Percentiles rank a stretch among this genome's conserved stretches.
Evolutionary conservation across 2,113 vertebrate genomes (phyloP).

Genomic region (Cavia porcellus): DNA sequence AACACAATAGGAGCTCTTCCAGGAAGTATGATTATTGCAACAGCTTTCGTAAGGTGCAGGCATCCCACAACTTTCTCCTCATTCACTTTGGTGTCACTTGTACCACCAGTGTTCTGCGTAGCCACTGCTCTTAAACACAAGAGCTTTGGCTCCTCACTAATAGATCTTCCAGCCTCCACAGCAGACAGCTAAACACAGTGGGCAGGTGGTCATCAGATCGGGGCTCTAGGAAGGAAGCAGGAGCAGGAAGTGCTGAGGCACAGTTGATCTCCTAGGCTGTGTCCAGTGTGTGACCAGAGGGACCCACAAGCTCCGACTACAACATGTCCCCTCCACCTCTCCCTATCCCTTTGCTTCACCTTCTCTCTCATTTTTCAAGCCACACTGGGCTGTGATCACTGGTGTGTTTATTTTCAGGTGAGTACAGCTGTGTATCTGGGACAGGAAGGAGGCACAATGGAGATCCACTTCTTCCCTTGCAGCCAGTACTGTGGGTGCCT

Average conservation of each 20-base stretch:
- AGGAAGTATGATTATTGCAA: constrained; percentile 95
- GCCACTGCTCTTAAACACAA: background rate
- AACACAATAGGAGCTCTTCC: constrained; percentile 93
- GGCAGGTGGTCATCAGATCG: background rate
- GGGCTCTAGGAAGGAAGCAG: background rate
- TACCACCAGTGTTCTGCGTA: constrained; percentile 91
- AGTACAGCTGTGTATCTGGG: background rate
- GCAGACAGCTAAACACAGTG: fast-evolving
- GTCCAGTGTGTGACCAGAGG: fast-evolving
- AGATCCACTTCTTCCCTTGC: too few species aligned
- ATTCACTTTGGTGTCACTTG: constrained; percentile 95
- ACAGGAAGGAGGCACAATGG: background rate
- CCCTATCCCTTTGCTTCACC: too few species aligned
- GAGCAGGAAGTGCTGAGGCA: background rate
- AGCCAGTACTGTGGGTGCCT: background rate
- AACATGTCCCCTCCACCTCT: background rate
- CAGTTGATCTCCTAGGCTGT: background rate
- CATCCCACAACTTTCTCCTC: constrained; percentile 97
- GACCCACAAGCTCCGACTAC: too few species aligned
- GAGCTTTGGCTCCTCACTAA: background rate
- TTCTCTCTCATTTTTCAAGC: background rate
- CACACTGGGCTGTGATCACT: background rate
- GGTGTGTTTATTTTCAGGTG: background rate
- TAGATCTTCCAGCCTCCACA: background rate
- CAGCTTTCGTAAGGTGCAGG: constrained; percentile 94